Base-by-base conservation (phyloP, 2,888 invertebrate genomes). In the Syrphus vitripennis region DNA sequence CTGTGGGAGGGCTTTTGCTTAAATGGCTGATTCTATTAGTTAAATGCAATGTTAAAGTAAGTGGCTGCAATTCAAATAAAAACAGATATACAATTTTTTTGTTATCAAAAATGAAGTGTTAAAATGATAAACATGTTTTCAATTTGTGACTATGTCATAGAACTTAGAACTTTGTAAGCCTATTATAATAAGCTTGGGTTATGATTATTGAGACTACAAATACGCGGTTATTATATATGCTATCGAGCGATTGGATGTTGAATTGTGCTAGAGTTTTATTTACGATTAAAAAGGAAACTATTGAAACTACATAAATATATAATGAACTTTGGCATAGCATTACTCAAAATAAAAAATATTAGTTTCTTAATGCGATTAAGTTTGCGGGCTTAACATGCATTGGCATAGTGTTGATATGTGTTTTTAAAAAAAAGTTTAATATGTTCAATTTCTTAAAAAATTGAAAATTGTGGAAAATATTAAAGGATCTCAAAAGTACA, bases 1-100 rank as follows among this genome's bases (percentile, higher is more conserved):
- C 91, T 91, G 91, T 91, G 91, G 91, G 86, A 91, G 90, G 91
- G 91, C 91, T 90, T 89, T 89, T 89, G 87, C 74, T 87, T 87
- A 57, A 79, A 69, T 72, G 63, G 74, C 76, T 53, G 45, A 59
- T 37, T 24, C n/a, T 75, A 55, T 70, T 42, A 37, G 16, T 65
- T 37, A 24, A 79, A 70, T 75, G 61, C 40, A 53, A 61, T 37
- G 7, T 14, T 59, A 7, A 24, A 59, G 9, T 59, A 26, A 61
- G 24, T 40, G 40, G 40, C 61, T 61, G 26, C n/a, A 24, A 40
- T 40, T n/a, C 7, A 61, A 61, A 61, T n/a, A 16, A 40, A 61
- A 34, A 21, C 14, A 12, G 12, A 6, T 31, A 29, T 12, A 31
- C 9, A 59, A 14, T 34, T 29, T 59, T 59, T 21, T 24, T 59